Evolutionary conservation across 1,140 invertebrate species (phyloP).

Genomic region (Nephotettix cincticeps): DNA sequence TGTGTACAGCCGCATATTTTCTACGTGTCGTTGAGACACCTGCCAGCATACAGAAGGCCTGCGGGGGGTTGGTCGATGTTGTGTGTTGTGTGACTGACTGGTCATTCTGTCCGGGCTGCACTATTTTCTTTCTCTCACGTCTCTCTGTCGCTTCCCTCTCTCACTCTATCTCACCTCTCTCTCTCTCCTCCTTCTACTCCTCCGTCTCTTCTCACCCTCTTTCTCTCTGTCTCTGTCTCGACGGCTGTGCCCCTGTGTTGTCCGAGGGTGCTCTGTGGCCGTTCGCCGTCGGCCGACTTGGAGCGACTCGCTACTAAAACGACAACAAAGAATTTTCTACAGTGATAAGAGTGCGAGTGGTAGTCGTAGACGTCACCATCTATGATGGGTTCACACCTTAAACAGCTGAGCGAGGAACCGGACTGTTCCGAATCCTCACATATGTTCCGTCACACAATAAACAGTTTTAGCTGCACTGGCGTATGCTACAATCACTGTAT

Average conservation of each 20-base stretch:
- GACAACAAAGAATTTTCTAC: slow-evolving; percentile 10
- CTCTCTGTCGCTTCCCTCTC: not conserved
- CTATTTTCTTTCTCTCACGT: slow-evolving; percentile 4
- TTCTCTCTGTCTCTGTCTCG: not conserved
- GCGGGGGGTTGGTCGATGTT: slow-evolving; percentile 8
- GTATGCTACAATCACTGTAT: too few relatives aligned
- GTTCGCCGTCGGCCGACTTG: not conserved
- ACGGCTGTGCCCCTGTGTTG: not conserved
- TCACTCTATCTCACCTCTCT: slow-evolving; percentile 18
- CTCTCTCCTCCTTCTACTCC: slow-evolving; percentile 8
- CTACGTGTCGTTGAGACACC: too few relatives aligned
- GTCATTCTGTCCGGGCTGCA: not conserved
- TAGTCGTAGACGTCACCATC: not conserved
- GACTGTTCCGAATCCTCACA: too few relatives aligned
- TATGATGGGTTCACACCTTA: too few relatives aligned
- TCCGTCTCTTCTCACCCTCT: not conserved
- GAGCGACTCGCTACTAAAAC: not conserved
- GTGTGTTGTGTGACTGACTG: not conserved
- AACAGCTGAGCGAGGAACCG: too few relatives aligned
- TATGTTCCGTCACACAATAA: too few relatives aligned
- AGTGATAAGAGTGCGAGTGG: not conserved
- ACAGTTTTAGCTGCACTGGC: too few relatives aligned
- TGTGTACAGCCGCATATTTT: too few relatives aligned
- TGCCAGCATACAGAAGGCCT: too few relatives aligned
- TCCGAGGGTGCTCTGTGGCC: not conserved